A percentile compares a stretch with the other conserved stretches of the same genome.
Evolutionary conservation across 1,140 invertebrate species (phyloP).

Genomic region (Lepidurus apus): DNA sequence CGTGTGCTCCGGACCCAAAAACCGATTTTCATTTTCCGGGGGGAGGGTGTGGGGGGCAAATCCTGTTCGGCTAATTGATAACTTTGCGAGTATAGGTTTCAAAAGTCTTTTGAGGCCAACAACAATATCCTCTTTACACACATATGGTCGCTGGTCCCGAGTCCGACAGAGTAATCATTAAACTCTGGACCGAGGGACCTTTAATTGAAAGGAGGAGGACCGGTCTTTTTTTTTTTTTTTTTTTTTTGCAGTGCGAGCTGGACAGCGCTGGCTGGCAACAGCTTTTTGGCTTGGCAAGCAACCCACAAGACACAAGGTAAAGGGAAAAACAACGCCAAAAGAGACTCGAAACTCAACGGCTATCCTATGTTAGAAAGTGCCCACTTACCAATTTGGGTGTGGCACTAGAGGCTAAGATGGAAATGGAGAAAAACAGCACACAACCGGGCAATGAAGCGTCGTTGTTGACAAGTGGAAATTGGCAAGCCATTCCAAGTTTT

Average conservation of each 20-base stretch:
- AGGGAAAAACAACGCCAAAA: not conserved
- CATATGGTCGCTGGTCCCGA: not conserved
- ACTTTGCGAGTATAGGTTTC: not conserved
- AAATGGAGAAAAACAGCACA: not conserved
- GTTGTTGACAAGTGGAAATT: conserved; percentile 18
- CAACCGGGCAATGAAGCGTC: not conserved
- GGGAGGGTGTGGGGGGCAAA: not conserved
- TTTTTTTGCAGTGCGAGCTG: not conserved
- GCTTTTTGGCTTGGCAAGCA: not conserved
- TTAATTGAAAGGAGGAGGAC: not conserved
- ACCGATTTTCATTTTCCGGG: too few relatives aligned
- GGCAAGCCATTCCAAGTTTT: not conserved
- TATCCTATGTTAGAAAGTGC: not conserved
- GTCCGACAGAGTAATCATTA: not conserved
- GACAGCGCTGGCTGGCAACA: conserved; percentile 4
- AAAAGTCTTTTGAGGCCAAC: not conserved
- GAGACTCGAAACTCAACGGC: not conserved
- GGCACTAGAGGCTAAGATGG: not conserved
- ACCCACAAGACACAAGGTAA: not conserved
- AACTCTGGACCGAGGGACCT: not conserved
- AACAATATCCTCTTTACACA: not conserved
- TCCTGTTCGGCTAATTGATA: conserved; percentile 8
- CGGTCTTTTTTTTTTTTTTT: not conserved
- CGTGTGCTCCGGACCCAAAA: not conserved
- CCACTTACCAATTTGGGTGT: not conserved